These are phyloP conservation scores for Atractosteus spatula DNA, from an alignment of 2,113 vertebrate genomes.

Conservation along the genomic window DNA sequence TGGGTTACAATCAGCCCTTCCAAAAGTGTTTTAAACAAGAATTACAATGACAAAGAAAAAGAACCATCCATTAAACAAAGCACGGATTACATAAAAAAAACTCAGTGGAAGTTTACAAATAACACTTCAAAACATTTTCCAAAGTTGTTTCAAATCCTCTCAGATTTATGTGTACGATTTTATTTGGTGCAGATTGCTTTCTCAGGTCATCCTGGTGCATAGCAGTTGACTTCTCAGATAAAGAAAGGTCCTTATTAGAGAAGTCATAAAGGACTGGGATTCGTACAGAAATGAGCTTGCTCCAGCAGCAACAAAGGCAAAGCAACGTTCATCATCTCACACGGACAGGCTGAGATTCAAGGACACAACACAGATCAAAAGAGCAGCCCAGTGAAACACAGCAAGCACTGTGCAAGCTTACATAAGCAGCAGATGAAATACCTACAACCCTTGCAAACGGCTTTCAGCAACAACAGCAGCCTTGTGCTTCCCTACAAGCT, in stretches of 20 bases:
- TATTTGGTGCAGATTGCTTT: too few species aligned
- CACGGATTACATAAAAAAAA: background rate
- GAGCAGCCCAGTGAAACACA: background rate
- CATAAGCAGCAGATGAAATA: too few species aligned
- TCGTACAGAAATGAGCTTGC: too few species aligned
- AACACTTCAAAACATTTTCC: too few species aligned
- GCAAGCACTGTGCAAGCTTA: background rate
- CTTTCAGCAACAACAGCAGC: background rate
- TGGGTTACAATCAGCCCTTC: constrained; percentile 59
- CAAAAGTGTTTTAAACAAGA: constrained; percentile 32
- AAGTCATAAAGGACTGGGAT: too few species aligned
- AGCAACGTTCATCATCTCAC: background rate
- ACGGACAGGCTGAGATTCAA: background rate
- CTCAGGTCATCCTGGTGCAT: too few species aligned
- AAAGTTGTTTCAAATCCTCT: too few species aligned
- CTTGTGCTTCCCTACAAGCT: background rate
- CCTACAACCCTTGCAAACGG: background rate
- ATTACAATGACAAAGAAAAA: constrained; percentile 27
- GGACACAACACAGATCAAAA: background rate
- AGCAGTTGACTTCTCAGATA: too few species aligned
- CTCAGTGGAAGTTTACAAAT: too few species aligned
- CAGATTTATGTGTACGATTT: too few species aligned
- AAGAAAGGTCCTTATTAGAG: too few species aligned
- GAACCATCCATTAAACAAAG: constrained; percentile 9
- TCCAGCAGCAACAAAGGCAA: background rate